A percentile compares a stretch with the other conserved stretches of the same genome.
phyloP scores from a whole-genome alignment of 1,140 invertebrate species.

The Trachymyrmex septentrionalis region DNA sequence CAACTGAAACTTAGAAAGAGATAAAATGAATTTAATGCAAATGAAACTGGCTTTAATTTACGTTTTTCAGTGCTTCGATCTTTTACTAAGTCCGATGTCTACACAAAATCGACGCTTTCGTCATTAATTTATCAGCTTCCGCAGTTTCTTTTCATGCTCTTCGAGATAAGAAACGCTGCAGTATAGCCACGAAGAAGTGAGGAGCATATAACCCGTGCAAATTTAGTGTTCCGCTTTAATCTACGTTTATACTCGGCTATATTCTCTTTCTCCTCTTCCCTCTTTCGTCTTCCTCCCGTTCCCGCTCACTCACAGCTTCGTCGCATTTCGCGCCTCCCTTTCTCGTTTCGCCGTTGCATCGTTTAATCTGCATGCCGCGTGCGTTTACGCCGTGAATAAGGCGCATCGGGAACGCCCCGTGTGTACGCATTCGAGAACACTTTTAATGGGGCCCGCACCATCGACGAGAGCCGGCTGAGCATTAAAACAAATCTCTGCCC shows the following conservation, averaged over 20 bases:
- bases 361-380: conserved; percentile 59
- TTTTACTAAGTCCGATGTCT: conserved; percentile 10
- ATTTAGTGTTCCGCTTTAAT: conserved; percentile 66
- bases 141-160: not conserved
- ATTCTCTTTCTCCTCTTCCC: not conserved
- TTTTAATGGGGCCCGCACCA: conserved; percentile 68
- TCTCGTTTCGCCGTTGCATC: conserved; percentile 21
- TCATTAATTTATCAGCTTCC: conserved; percentile 69
- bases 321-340: conserved; percentile 56
- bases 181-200: not conserved
- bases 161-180: conserved; percentile 27
- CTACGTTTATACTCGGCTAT: conserved; percentile 34
- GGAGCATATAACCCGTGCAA: conserved; percentile 20
- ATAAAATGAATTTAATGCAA: not conserved
- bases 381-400: conserved; percentile 52
- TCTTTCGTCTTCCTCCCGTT: not conserved
- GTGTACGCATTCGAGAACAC: conserved; percentile 34
- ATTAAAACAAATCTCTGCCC: conserved; percentile 71
- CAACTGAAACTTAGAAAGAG: not conserved
- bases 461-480: conserved; percentile 54
- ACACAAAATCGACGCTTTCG: conserved; percentile 42
- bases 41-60: not conserved
- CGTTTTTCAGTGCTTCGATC: not conserved
- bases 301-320: not conserved
- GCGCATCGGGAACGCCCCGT: conserved; percentile 52